Evolutionary conservation across 2,797 vertebrate genomes (phyloP), one percentile per base, ranked within the genome.

Genomic region (Rhinatrema bivittatum): DNA sequence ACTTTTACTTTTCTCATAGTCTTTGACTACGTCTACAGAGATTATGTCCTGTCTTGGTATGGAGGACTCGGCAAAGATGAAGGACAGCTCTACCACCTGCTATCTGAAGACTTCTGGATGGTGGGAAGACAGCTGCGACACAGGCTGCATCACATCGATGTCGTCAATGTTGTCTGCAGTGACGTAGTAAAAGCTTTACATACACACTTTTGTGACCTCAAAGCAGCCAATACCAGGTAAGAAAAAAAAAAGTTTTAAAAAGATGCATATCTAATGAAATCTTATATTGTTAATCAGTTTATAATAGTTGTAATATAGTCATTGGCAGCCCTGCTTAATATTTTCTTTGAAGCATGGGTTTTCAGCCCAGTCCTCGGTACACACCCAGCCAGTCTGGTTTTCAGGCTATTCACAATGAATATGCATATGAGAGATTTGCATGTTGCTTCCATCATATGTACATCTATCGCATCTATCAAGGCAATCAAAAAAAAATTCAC

Each of bases 31-130:
- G 88, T 87, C 66, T 98, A 96, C 39, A 84, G 93, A 77, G 94
- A 99, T 76, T 99, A 97, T 50, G 79, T 99, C 62, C 78, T 94
- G 55, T 93, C 91, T 31, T 99, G 95, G 95, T 99, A 97, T 42
- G 69, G 78, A 33, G 86, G 80, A 7, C 73, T 99, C 68, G 94
- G 93, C 65, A 86, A 55, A 15, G 94, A 97, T 32, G 87, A 97
- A 42, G 93, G 93, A 7, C 91, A 91, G 63, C 77, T 99, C 36
- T 91, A 94, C 75, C 78, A 90, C 64, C 88, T 98, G 81, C 85
- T 99, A 20, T 86, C 87, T 1, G 94, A 97, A 72, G 94, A 98
- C 76, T 97, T 97, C 58, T 94, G 94, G 94, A 92, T 96, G 72
- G 77, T 94, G 68, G 87, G 76, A 43, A 89, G 79, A 18, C 91